A percentile compares a stretch with the other conserved stretches of the same genome.
Evolutionary conservation across 2,888 invertebrate genomes (phyloP).

Genomic region (Brenthis hecate): DNA sequence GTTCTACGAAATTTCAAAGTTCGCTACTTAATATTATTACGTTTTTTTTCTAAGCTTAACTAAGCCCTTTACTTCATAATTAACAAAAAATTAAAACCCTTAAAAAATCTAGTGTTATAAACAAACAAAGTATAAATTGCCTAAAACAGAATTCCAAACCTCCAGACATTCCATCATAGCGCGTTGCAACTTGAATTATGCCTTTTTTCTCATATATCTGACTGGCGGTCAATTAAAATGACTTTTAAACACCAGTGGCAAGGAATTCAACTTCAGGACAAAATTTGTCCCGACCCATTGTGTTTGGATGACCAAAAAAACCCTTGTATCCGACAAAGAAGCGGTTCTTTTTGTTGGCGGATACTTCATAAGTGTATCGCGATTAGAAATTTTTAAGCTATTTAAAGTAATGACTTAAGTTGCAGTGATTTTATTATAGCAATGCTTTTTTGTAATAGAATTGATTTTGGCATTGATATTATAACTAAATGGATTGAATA

Average conservation of each 20-base stretch:
- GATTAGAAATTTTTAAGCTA: slow-evolving; percentile 66
- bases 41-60: too few relatives aligned
- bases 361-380: slow-evolving; percentile 72
- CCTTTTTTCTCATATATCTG: slow-evolving; percentile 61
- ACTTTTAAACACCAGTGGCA: slow-evolving; percentile 71
- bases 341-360: slow-evolving; percentile 61
- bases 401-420: slow-evolving; percentile 64
- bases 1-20: too few relatives aligned
- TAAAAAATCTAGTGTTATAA: slow-evolving; percentile 3
- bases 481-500: too few relatives aligned
- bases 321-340: slow-evolving; percentile 69
- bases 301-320: slow-evolving; percentile 65
- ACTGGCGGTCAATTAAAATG: slow-evolving; percentile 76
- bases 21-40: too few relatives aligned
- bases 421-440: slow-evolving; percentile 40
- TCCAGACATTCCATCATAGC: slow-evolving; percentile 73
- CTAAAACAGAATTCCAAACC: slow-evolving; percentile 20
- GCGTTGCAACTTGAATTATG: slow-evolving; percentile 51
- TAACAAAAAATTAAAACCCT: not conserved
- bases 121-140: slow-evolving; percentile 10
- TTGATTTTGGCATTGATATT: too few relatives aligned
- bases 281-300: slow-evolving; percentile 76
- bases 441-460: not conserved
- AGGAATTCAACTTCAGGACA: slow-evolving; percentile 63
- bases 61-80: not conserved